Evolutionary conservation across 2,797 vertebrate genomes (phyloP).

Genomic region (Sylvia borin): DNA sequence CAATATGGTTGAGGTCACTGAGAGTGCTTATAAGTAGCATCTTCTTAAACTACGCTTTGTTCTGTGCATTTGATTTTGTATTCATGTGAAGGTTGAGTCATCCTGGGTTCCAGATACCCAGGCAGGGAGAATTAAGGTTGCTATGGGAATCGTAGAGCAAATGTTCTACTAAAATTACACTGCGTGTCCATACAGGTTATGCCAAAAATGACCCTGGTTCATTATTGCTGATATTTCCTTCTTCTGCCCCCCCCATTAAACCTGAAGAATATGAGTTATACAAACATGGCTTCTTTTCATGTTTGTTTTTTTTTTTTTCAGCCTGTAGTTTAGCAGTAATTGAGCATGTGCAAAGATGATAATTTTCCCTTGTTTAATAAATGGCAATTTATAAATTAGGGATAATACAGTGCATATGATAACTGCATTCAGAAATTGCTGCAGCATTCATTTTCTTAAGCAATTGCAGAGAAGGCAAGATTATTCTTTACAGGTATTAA

Average conservation of each 20-base stretch:
- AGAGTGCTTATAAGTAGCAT: not conserved
- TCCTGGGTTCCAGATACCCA: not conserved
- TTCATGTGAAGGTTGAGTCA: constrained; percentile 12
- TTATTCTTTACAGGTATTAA: not conserved
- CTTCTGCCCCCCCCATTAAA: fast-evolving
- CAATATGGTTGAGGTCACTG: not conserved
- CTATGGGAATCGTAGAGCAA: constrained; percentile 15
- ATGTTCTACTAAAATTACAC: not conserved
- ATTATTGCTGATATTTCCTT: not conserved
- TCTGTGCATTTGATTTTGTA: not conserved
- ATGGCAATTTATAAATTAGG: not conserved
- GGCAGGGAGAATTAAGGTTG: constrained; percentile 42
- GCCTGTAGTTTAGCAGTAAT: not conserved
- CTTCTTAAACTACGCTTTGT: not conserved
- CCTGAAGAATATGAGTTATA: not conserved
- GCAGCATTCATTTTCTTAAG: not conserved
- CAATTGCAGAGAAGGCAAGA: not conserved
- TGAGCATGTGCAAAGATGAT: not conserved
- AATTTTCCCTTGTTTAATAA: not conserved
- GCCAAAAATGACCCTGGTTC: not conserved
- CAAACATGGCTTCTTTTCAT: not conserved
- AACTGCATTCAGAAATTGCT: not conserved
- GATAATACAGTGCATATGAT: not conserved
- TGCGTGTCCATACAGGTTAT: not conserved
- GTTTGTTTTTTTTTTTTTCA: not conserved